These are phyloP conservation scores for Zeuzera pyrina DNA, from an alignment of 2,888 invertebrate species.

Conservation along the genomic window DNA sequence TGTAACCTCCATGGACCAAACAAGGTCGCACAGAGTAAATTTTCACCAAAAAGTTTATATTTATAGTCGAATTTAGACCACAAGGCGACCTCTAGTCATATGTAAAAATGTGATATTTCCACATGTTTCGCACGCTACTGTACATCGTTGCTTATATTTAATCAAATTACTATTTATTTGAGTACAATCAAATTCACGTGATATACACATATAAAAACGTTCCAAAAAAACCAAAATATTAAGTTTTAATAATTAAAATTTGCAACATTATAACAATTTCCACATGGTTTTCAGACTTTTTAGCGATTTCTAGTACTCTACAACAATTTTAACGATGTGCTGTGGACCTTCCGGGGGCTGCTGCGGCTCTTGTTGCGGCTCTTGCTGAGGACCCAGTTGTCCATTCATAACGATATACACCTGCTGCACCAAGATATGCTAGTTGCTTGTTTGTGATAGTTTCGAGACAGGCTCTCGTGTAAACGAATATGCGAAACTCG, in stretches of 20 bases:
- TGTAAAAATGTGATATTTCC: no score
- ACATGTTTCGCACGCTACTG: no score
- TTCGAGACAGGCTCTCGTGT: no score
- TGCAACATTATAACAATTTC: not conserved
- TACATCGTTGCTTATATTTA: no score
- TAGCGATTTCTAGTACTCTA: slow-evolving; percentile 3
- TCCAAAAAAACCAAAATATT: slow-evolving; percentile 18
- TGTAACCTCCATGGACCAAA: no score
- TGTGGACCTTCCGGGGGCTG: slow-evolving; percentile 36
- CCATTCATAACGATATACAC: slow-evolving; percentile 57
- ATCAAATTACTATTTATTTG: no score
- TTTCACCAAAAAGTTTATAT: no score
- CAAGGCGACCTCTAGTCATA: no score
- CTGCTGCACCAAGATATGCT: slow-evolving; percentile 63
- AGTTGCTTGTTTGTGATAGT: slow-evolving; percentile 6
- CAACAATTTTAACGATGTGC: slow-evolving; percentile 29
- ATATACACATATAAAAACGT: slow-evolving; percentile 19
- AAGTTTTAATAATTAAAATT: no score
- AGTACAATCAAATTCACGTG: slow-evolving; percentile 43
- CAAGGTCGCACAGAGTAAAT: no score
- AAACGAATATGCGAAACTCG: no score
- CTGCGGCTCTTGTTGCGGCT: slow-evolving; percentile 35
- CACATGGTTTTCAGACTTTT: slow-evolving; percentile 9
- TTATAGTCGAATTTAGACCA: no score
- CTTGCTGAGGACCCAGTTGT: slow-evolving; percentile 31